A percentile compares a stretch with the other conserved stretches of the same genome.
Conservation (phyloP, 1,140 invertebrate species). For the Pseudachorutes palmiensis region DNA sequence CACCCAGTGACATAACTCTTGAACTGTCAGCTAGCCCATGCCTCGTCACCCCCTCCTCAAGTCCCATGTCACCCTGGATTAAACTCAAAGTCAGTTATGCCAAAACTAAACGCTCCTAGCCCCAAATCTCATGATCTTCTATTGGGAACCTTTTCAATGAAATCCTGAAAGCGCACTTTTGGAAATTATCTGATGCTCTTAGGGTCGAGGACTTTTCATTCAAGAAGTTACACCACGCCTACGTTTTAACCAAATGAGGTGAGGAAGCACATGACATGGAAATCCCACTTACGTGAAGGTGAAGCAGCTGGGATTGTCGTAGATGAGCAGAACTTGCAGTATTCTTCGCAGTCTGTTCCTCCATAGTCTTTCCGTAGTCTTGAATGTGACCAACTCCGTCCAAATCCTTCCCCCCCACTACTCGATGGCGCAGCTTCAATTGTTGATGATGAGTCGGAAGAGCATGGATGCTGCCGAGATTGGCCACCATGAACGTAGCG, state of each 20-base stretch:
- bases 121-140: too few species aligned
- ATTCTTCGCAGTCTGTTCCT: neutral
- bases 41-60: neutral
- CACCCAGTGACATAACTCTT: neutral
- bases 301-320: neutral
- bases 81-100: too few species aligned
- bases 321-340: neutral
- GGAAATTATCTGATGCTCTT: too few species aligned
- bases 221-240: too few species aligned
- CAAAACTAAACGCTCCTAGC: too few species aligned
- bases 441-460: neutral
- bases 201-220: too few species aligned
- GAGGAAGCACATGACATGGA: too few species aligned
- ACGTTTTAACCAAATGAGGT: neutral
- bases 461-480: neutral
- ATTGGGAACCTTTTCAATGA: too few species aligned
- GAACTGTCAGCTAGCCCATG: neutral
- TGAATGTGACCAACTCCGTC: neutral
- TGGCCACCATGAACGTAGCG: neutral
- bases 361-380: neutral
- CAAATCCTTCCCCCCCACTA: neutral
- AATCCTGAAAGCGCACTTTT: neutral
- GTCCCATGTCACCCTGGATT: too few species aligned
- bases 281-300: neutral
- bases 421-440: neutral